These are phyloP conservation scores for Sebastes minor DNA, from an alignment of 2,797 vertebrate species.

Conservation along the genomic window DNA sequence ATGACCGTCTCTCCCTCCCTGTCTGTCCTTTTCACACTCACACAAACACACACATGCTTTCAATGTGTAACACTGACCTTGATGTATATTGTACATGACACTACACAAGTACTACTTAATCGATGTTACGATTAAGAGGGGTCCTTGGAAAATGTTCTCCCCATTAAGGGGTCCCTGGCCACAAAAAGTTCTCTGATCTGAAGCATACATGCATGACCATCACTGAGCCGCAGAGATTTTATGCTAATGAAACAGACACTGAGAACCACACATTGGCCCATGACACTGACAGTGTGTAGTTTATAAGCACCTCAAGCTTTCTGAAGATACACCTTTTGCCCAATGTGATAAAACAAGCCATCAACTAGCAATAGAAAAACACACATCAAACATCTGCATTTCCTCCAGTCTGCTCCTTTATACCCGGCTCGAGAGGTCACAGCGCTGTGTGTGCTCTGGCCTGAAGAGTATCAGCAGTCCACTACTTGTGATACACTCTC, in stretches of 20 bases:
- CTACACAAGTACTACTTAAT: no score
- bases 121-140: no score
- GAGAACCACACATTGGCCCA: background rate
- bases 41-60: background rate
- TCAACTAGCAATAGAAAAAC: background rate
- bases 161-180: no score
- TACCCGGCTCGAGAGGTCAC: constrained; percentile 12
- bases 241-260: background rate
- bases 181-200: background rate
- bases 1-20: constrained; percentile 45
- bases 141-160: no score
- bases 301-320: background rate
- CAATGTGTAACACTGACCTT: constrained; percentile 21
- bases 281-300: background rate
- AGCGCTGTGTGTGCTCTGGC: constrained; percentile 45
- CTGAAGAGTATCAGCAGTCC: constrained; percentile 59
- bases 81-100: background rate
- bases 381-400: constrained; percentile 19
- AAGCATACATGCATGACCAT: background rate
- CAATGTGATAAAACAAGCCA: background rate
- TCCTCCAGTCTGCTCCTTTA: constrained; percentile 16
- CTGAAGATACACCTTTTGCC: background rate
- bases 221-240: background rate
- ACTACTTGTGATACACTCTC: constrained; percentile 66
- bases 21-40: constrained; percentile 43